phyloP scores from a whole-genome alignment of 2,888 invertebrate species.

The Mythimna albipuncta region DNA sequence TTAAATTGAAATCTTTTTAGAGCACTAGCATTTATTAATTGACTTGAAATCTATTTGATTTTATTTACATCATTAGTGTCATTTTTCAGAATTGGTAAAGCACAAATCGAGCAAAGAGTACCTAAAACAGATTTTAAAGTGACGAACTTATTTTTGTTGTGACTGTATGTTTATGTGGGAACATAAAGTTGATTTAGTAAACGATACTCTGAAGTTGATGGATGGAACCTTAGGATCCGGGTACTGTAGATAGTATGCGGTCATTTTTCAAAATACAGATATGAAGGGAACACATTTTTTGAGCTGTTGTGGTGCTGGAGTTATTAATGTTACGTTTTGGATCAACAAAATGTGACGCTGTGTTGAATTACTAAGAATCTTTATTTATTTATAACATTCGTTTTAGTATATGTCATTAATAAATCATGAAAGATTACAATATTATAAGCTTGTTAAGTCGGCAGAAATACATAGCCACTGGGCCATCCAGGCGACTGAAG shows the following conservation, averaged over 20 bases:
- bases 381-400: too few species aligned
- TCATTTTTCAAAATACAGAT: constrained; percentile 59
- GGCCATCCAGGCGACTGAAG: too few species aligned
- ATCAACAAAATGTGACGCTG: background rate
- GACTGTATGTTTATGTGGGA: constrained; percentile 27
- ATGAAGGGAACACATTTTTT: constrained; percentile 27
- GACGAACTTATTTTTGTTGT: background rate
- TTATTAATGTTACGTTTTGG: constrained; percentile 41
- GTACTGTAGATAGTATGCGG: constrained; percentile 39
- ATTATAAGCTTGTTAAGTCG: too few species aligned
- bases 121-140: background rate
- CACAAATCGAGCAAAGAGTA: background rate
- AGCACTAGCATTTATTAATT: background rate
- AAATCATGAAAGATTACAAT: too few species aligned
- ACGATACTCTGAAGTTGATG: constrained; percentile 61
- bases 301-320: constrained; percentile 12
- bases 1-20: background rate
- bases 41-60: background rate
- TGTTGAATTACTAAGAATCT: background rate
- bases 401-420: too few species aligned
- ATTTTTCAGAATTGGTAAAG: background rate
- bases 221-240: constrained; percentile 44
- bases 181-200: constrained; percentile 55
- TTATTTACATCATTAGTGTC: background rate
- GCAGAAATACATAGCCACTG: too few species aligned